Evolutionary conservation across 2,888 invertebrate species (phyloP).

Genomic region (Netelia inedita): DNA sequence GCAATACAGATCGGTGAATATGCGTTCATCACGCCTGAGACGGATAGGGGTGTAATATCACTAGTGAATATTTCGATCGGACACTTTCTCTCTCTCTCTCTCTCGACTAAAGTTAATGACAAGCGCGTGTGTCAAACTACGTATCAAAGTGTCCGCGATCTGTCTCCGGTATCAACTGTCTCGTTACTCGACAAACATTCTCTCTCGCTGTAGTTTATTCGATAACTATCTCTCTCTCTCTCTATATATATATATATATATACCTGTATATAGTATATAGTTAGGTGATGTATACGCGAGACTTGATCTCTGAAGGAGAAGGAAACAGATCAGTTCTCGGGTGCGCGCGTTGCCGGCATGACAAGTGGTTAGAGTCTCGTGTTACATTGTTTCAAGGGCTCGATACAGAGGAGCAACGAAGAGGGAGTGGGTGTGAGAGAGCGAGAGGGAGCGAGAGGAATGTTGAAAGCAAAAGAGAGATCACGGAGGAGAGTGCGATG

Average conservation of each 20-base stretch:
- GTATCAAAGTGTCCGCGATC: conserved; percentile 24
- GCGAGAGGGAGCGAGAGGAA: conserved; percentile 3
- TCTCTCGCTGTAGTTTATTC: no score
- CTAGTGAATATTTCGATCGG: background rate
- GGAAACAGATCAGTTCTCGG: conserved; percentile 22
- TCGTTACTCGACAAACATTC: no score
- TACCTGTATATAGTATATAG: background rate
- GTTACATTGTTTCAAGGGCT: conserved; percentile 62
- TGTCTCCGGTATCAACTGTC: no score
- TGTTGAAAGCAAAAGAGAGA: background rate
- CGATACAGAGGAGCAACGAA: conserved; percentile 21
- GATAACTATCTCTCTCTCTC: conserved; percentile 2
- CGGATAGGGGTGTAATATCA: background rate
- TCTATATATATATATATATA: background rate
- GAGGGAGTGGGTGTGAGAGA: background rate
- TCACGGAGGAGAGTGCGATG: conserved; percentile 8
- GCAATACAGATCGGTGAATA: background rate
- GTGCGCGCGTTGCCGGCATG: conserved; percentile 8
- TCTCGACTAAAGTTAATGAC: conserved; percentile 2
- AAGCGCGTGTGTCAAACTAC: conserved; percentile 33
- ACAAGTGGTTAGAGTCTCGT: conserved; percentile 44
- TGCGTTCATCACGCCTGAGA: background rate
- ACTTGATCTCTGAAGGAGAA: conserved; percentile 26
- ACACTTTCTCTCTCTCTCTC: no score
- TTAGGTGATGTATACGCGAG: conserved; percentile 18